These are phyloP conservation scores for Oncorhynchus mykiss DNA, from an alignment of 2,113 vertebrate genomes.

Conservation along the genomic window DNA sequence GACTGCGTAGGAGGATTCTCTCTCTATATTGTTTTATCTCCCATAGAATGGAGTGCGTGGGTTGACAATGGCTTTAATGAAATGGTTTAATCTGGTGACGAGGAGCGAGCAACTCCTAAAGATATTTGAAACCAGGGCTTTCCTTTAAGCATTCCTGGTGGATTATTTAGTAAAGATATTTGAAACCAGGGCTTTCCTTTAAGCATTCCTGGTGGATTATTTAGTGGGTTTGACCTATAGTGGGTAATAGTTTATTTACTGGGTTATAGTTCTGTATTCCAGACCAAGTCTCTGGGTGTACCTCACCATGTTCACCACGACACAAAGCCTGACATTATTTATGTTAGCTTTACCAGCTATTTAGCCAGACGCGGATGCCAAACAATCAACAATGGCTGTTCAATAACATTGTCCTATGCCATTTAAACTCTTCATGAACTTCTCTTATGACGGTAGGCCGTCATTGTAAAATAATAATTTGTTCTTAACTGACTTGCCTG, in stretches of 20 bases:
- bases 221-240: not conserved
- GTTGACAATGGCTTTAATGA: conserved; percentile 4
- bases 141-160: not conserved
- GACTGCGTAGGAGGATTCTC: not conserved
- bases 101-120: not conserved
- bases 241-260: not conserved
- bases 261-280: not conserved
- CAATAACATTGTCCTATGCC: not conserved
- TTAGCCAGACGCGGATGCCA: conserved; percentile 11
- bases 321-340: not conserved
- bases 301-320: not conserved
- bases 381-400: not conserved
- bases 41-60: not conserved
- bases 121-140: not conserved
- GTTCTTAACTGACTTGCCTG: no score
- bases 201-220: not conserved
- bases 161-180: conserved; percentile 8
- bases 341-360: not conserved
- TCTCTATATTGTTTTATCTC: conserved; percentile 3
- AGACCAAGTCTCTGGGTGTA: conserved; percentile 1
- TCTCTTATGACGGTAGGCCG: conserved; percentile 14
- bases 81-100: not conserved
- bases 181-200: not conserved
- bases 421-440: conserved; percentile 7
- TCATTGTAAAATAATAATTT: no score